These are phyloP conservation scores for Alca torda DNA, from an alignment of 2,797 vertebrate genomes.

Conservation along the genomic window DNA sequence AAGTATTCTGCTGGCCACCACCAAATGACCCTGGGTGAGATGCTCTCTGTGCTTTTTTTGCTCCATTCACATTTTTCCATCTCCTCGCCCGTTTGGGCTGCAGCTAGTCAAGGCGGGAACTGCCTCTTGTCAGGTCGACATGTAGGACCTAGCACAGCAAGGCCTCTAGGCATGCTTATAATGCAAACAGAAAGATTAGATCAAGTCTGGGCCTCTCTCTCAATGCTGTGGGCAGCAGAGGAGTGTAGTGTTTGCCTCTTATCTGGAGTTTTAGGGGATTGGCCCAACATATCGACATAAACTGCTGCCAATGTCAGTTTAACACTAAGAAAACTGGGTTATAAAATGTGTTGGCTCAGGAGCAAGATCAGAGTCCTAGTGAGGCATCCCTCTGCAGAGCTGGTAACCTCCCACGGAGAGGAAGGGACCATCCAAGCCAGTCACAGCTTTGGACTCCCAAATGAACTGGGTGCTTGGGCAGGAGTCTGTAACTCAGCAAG, in stretches of 20 bases:
- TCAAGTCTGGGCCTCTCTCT: conserved; percentile 50
- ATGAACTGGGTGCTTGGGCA: not conserved
- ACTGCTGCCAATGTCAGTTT: conserved; percentile 60
- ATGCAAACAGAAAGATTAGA: conserved; percentile 61
- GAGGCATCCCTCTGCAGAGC: not conserved
- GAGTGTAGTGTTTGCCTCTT: conserved; percentile 59
- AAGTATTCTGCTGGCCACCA: not conserved
- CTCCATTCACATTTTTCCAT: not conserved
- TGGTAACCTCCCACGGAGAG: not conserved
- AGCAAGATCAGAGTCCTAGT: conserved; percentile 1
- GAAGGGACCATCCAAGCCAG: not conserved
- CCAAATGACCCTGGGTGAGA: not conserved
- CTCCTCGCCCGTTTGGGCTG: not conserved
- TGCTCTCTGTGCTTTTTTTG: not conserved
- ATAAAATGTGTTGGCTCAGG: conserved; percentile 27
- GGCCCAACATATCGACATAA: conserved; percentile 58
- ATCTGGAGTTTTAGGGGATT: conserved; percentile 55
- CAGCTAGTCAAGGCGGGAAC: conserved; percentile 24
- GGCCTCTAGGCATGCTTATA: conserved; percentile 46
- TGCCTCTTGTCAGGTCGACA: not conserved
- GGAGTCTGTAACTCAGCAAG: not conserved
- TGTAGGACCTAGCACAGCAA: conserved; percentile 12
- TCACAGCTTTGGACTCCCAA: not conserved
- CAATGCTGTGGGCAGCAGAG: conserved; percentile 50
- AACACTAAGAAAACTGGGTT: not conserved